phyloP scores from a whole-genome alignment of 2,888 invertebrate species.

The Embidobia sp. region DNA sequence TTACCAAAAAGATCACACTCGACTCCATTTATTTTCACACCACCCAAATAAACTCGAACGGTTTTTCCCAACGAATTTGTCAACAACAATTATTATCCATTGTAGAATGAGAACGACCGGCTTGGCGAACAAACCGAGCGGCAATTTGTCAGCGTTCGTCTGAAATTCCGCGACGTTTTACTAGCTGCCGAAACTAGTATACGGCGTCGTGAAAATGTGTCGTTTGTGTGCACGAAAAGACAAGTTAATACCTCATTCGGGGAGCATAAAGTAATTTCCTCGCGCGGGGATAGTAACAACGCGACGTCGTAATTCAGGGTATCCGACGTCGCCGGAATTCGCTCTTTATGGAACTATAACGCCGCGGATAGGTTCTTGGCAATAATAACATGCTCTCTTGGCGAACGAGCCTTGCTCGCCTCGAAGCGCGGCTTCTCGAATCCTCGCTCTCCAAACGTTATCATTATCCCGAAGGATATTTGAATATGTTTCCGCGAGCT shows the following conservation, averaged over 20 bases:
- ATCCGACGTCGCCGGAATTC: conserved; percentile 13
- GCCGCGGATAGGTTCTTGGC: background rate
- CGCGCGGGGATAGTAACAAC: conserved; percentile 1
- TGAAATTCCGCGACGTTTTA: conserved; percentile 6
- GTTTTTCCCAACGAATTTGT: too few species aligned
- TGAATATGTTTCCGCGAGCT: background rate
- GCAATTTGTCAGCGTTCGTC: conserved; percentile 4
- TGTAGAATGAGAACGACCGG: too few species aligned
- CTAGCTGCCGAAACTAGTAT: background rate
- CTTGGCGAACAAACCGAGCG: too few species aligned
- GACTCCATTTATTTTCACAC: background rate
- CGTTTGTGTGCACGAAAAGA: conserved; percentile 1
- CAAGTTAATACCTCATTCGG: conserved; percentile 8
- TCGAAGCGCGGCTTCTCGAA: background rate
- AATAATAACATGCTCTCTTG: background rate
- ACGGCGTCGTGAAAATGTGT: background rate
- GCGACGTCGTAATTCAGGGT: background rate
- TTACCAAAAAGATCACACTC: too few species aligned
- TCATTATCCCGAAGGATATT: background rate
- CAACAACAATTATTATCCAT: too few species aligned
- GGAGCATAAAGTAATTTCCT: conserved; percentile 3
- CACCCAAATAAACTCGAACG: too few species aligned
- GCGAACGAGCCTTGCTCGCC: background rate
- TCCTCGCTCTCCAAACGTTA: background rate
- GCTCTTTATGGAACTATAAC: conserved; percentile 8